Evolutionary conservation across 2,888 invertebrate species (phyloP), one percentile per base, ranked within the genome.

Genomic region (Pseudeuparius sepicola): DNA sequence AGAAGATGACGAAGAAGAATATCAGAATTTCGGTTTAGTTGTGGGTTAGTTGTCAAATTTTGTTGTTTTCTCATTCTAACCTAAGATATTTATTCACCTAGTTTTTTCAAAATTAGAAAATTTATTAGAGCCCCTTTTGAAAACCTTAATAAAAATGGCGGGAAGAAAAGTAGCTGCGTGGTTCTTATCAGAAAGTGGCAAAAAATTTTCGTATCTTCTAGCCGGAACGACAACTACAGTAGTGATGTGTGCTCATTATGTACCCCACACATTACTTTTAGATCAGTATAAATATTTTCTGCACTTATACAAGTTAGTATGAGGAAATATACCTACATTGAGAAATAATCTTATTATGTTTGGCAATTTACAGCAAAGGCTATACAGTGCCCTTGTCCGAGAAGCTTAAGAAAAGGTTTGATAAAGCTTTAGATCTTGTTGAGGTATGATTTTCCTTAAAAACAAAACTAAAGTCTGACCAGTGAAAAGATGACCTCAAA

Each of bases 301-400:
- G 4, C 73, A 75, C 40, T 66, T 73, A 47, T 80, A 81, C 56
- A 71, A 67, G 82, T n/a, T n/a, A n/a, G n/a, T n/a, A n/a, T n/a
- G n/a, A n/a, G n/a, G n/a, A n/a, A n/a, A n/a, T n/a, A n/a, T n/a
- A n/a, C n/a, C n/a, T n/a, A n/a, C n/a, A n/a, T n/a, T n/a, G n/a
- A n/a, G n/a, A n/a, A n/a, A n/a, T n/a, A n/a, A n/a, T n/a, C n/a
- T n/a, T n/a, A n/a, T n/a, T n/a, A n/a, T n/a, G n/a, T n/a, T n/a
- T n/a, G n/a, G 18, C 25, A n/a, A 30, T 16, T 63, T 63, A 9
- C 55, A 81, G 80, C 45, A 60, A 73, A 55, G 76, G 77, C 3
- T 53, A 70, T 30, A 67, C 69, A n/a, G 70, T 71, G 2, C 63
- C 67, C 2, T 55, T 83, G 5, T 52, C 72, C 1, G 54, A 63